Percentiles rank a stretch among this genome's conserved stretches.
Conservation (phyloP, 2,888 invertebrate species). For the Drosophila subsilvestris region DNA sequence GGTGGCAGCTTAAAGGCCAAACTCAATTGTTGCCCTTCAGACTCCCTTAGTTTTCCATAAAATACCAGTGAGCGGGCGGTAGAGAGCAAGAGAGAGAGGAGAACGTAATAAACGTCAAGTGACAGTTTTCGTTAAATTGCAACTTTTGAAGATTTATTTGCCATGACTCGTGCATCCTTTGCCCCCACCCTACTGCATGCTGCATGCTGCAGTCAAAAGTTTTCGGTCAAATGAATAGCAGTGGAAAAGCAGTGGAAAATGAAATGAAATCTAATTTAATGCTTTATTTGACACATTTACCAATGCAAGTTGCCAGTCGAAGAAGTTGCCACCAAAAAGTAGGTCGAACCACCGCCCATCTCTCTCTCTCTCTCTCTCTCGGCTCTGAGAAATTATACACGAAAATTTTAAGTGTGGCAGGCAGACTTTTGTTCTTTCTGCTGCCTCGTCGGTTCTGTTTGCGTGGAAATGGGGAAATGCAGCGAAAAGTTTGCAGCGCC, state of each 20-base stretch:
- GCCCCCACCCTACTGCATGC: not conserved
- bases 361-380: too few relatives aligned
- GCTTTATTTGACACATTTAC: constrained; percentile 73
- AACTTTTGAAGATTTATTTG: constrained; percentile 51
- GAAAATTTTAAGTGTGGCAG: constrained; percentile 57
- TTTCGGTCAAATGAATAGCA: constrained; percentile 38
- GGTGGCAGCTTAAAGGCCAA: constrained; percentile 43
- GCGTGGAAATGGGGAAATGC: constrained; percentile 51
- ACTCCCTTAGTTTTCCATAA: constrained; percentile 13
- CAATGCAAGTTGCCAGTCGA: constrained; percentile 30
- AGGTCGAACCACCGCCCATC: constrained; percentile 52
- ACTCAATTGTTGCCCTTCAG: constrained; percentile 14
- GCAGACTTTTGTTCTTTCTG: constrained; percentile 3
- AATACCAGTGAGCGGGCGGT: not conserved
- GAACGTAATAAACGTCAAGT: constrained; percentile 54
- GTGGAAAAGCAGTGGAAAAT: constrained; percentile 33
- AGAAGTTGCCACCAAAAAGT: constrained; percentile 48
- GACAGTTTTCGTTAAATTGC: constrained; percentile 49
- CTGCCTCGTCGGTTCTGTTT: not conserved
- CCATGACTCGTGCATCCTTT: constrained; percentile 17
- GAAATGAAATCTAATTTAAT: constrained; percentile 74
- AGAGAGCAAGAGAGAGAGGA: not conserved
- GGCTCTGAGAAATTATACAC: constrained; percentile 57
- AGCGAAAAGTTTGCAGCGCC: constrained; percentile 47
- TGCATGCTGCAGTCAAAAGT: constrained; percentile 41